These are phyloP conservation scores for Achlya flavicornis DNA, from an alignment of 2,888 invertebrate genomes.

Conservation along the genomic window DNA sequence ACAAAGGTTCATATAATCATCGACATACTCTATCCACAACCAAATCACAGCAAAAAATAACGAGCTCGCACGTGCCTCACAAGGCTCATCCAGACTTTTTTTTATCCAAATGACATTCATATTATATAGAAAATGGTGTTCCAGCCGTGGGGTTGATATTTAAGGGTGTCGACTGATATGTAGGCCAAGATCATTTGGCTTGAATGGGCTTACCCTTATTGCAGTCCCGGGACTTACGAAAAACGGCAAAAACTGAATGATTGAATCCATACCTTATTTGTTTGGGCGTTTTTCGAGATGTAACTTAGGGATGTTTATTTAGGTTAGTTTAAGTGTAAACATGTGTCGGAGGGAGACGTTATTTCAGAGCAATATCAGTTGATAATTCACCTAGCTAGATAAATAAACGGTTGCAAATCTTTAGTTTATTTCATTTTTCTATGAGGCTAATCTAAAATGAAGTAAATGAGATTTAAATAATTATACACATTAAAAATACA, in stretches of 20 bases:
- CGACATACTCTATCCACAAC: not conserved
- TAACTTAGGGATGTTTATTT: slow-evolving; percentile 9
- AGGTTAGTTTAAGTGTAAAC: slow-evolving; percentile 9
- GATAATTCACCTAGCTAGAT: not conserved
- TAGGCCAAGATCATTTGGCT: slow-evolving; percentile 40
- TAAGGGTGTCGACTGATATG: slow-evolving; percentile 29
- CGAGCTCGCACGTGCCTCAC: not conserved
- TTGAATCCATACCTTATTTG: not conserved
- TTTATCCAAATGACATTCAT: not conserved
- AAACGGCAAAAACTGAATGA: not conserved
- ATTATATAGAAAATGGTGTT: not conserved
- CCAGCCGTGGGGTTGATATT: slow-evolving; percentile 11
- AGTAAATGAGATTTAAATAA: not conserved
- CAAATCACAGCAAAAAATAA: not conserved
- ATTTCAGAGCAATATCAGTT: not conserved
- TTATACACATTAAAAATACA: too few species aligned
- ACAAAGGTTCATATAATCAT: too few species aligned
- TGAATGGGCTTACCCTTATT: slow-evolving; percentile 18
- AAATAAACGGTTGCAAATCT: not conserved
- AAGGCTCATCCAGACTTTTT: not conserved
- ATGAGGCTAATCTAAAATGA: not conserved
- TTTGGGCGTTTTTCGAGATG: not conserved
- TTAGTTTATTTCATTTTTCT: not conserved
- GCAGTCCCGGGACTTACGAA: slow-evolving; percentile 5
- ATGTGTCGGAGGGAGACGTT: not conserved